Conservation (phyloP, 2,113 vertebrate species). For the Panthera tigris region DNA sequence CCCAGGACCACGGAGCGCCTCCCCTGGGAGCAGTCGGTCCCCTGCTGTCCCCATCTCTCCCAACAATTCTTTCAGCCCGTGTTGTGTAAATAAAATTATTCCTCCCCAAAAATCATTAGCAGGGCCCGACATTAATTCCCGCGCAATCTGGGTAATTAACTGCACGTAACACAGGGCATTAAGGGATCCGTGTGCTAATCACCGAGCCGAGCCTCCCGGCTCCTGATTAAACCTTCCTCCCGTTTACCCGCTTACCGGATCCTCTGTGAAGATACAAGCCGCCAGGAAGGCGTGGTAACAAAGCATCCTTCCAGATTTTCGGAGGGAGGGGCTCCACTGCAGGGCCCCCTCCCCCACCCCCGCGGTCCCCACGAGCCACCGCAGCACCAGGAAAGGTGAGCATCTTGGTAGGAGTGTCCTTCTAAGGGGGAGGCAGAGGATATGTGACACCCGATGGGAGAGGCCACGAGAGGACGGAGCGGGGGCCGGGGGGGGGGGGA, state of each 20-base stretch:
- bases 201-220: slow-evolving; percentile 19
- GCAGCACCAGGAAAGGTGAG: not conserved
- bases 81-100: slow-evolving; percentile 74
- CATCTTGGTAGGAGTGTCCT: not conserved
- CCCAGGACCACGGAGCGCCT: not conserved
- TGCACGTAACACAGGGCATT: slow-evolving; percentile 43
- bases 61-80: slow-evolving; percentile 3
- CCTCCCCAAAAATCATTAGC: slow-evolving; percentile 59
- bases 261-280: not conserved
- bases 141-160: slow-evolving; percentile 74
- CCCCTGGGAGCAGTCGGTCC: not conserved
- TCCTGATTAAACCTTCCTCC: slow-evolving; percentile 77
- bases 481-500: too few species aligned
- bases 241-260: slow-evolving; percentile 59
- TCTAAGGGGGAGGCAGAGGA: accelerated
- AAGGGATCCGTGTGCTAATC: slow-evolving; percentile 65
- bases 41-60: not conserved
- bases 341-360: not conserved
- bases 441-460: not conserved
- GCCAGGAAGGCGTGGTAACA: accelerated
- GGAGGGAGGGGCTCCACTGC: not conserved
- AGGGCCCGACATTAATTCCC: slow-evolving; percentile 69
- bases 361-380: accelerated
- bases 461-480: accelerated
- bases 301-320: not conserved